Base-by-base conservation (phyloP, 2,888 invertebrate species). In the Kuschelorhynchus macadamiae region DNA sequence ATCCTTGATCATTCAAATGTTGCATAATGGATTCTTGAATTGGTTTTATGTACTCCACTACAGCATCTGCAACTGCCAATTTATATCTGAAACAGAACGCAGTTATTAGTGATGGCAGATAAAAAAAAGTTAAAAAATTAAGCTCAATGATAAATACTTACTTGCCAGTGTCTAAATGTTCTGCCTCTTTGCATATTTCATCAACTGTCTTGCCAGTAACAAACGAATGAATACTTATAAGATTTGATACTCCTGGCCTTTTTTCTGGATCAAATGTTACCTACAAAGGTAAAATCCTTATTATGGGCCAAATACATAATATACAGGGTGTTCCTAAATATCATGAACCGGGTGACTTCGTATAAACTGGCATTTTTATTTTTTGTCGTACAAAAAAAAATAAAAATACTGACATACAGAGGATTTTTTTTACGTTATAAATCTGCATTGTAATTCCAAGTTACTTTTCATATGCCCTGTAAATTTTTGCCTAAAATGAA, bases 201-300 rank as follows among this genome's bases (percentile, higher is more conserved):
- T 91, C 89, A 1, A 90, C 85, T 53, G 87, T 81, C 81, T 88
- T 85, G 46, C 89, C 92, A 14, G 89, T 88, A 16, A 93, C 85
- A 62, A 93, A 86, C 50, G 94, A 90, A 85, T 96, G 94, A 70
- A 97, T 92, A 61, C 87, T 86, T 71, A 98, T 87, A 61, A 99
- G 86, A 86, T 98, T 98, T 50, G 96, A 87, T 12, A 99, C 93
- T 18, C 96, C 98, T 0, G 95, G 93, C 70, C 98, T 87, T 4
- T 82, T 81, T 57, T 86, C 88, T 0, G 92, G 92, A 72, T 96
- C 92, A 83, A 89, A 98, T 9, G 92, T 91, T 8, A 99, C 89
- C 85, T 87, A 59, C 49, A 25, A 16, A 33, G 17, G 11, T 36
- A 49, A 33, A 44, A 2, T 25, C 55, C 49, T 69, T 25, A n/a